A percentile compares a stretch with the other conserved stretches of the same genome.
These are phyloP conservation scores for Pinna nobilis DNA, from an alignment of 1,140 invertebrate species.

Conservation along the genomic window DNA sequence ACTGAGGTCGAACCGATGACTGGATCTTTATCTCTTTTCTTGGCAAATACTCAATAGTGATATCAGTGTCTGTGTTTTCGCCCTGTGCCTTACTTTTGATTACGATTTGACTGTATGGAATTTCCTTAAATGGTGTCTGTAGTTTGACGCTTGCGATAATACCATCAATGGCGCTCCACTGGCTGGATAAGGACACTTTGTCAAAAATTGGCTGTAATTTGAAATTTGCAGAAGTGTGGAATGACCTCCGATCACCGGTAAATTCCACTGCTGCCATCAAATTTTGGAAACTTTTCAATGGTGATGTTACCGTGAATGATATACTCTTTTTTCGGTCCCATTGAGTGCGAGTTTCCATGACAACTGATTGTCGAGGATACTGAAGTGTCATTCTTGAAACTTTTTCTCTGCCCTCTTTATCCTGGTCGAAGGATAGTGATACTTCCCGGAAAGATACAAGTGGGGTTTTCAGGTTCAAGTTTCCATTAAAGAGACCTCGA, in stretches of 20 bases:
- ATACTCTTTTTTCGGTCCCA: conserved; percentile 30
- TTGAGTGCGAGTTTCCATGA: conserved; percentile 27
- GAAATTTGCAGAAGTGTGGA: conserved; percentile 41
- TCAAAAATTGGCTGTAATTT: conserved; percentile 31
- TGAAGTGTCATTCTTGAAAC: not conserved
- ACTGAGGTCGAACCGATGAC: conserved; percentile 1
- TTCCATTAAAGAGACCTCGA: conserved; percentile 1
- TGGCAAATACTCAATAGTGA: conserved; percentile 50
- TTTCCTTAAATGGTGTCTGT: conserved; percentile 43
- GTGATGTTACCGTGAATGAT: conserved; percentile 32
- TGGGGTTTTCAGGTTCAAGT: not conserved
- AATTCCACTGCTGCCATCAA: conserved; percentile 34
- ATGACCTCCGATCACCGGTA: conserved; percentile 17
- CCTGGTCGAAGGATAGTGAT: not conserved
- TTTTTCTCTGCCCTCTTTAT: not conserved
- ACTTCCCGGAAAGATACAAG: not conserved
- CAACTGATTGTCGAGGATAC: not conserved
- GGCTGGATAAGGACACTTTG: conserved; percentile 22
- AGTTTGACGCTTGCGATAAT: conserved; percentile 41
- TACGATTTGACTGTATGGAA: conserved; percentile 33
- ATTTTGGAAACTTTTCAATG: conserved; percentile 25
- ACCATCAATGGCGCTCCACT: conserved; percentile 36
- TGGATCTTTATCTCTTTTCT: conserved; percentile 36
- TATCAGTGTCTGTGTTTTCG: conserved; percentile 22
- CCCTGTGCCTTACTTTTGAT: conserved; percentile 13